Evolutionary conservation across 2,797 vertebrate genomes (phyloP), one percentile per base, ranked within the genome.

Genomic region (Podargus strigoides): DNA sequence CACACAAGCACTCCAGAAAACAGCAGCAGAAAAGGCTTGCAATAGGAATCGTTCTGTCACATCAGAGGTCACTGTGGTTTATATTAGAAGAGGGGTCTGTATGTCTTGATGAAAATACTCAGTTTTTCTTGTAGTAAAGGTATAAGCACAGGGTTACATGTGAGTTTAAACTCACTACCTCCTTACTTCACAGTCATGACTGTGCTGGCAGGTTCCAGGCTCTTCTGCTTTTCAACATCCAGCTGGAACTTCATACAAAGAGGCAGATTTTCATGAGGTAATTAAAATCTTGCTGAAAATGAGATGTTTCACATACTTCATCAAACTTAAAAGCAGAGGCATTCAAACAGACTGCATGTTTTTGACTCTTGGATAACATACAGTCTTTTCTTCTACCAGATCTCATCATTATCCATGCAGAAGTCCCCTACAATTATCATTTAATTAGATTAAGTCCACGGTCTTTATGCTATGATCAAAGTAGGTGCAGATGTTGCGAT

Each of bases 281-380:
- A 93, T 86, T 91, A 91, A 93, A 94, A 68, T 87, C 53, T 89
- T 93, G 13, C 72, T 83, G 53, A 39, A 92, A 89, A 85, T 24
- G 1, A 80, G 28, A 64, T 80, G 92, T 94, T 94, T 85, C 68
- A 86, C 58, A 16, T 85, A 81, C 18, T 90, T 80, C 27, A 28
- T 74, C 69, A 77, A 77, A 15, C 24, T 87, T 64, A 83, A 93
- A 92, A 87, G 42, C 39, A 85, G 36, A 85, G 7, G 5, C 34
- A 67, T 73, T 86, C 70, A 86, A 92, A 80, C 18, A 63, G 52
- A 36, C 23, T 64, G n/a, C 44, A 37, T 39, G 11, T 26, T 90
- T 89, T 90, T 77, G 62, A 76, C 58, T 89, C 58, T 60, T 83
- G 60, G 41, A n/a, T 36, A 66, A 50, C 22, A 24, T 5, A 41